Base-by-base conservation (phyloP, 2,797 vertebrate species). In the Melanotaenia parkinsoni region DNA sequence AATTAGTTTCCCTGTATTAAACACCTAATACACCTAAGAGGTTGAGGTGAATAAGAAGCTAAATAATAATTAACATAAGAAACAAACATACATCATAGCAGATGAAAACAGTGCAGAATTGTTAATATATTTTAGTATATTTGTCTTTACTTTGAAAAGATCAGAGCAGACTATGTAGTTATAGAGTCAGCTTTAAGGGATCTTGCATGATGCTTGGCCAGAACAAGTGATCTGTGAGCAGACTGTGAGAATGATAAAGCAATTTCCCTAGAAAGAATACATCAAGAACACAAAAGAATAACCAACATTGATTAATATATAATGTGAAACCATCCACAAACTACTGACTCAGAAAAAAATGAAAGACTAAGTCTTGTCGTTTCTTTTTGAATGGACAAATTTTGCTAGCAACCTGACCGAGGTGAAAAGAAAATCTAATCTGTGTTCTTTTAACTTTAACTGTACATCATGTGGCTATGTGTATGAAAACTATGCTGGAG, bases 1-100 rank as follows among this genome's bases (percentile, higher is more conserved):
- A 82, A 87, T 82, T 89, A 77, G 68, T 78, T 75, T 81, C 71
- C 67, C 57, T 54, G 65, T 85, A 79, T 79, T 83, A 37, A 86
- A 85, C 76, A 86, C 79, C 79, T 83, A 82, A 85, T 81, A 87
- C 84, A 80, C 59, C 72, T 60, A 58, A 73, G 12, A 73, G 63
- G 67, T 57, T 64, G 50, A 62, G 67, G 38, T 43, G 72, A 83
- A 86, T 54, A 63, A 76, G 56, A 72, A 54, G 61, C 74, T 68
- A 38, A 69, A 79, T 70, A 79, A 73, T 28, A 59, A 37, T 57
- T 70, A 54, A 76, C 54, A 61, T 63, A 65, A 16, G 18, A n/a
- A 47, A 74, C 57, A 62, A 79, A 65, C 28, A 78, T 32, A 59
- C 38, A 43, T 37, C 13, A 54, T 54, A 57, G 64, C 32, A 72